Conservation (phyloP, 2,113 vertebrate genomes). For the Tychaedon coryphoeus region DNA sequence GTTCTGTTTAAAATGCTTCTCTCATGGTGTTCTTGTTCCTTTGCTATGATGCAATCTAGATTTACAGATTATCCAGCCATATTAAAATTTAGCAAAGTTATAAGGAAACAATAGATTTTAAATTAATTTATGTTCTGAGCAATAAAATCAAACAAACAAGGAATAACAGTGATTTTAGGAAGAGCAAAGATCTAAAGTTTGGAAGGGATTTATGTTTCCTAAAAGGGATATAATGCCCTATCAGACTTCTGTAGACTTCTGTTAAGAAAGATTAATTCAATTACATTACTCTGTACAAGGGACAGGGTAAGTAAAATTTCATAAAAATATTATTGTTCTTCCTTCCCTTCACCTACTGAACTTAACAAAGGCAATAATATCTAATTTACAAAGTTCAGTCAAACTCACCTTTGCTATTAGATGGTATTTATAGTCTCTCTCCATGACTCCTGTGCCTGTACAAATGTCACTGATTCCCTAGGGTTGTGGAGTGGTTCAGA, state of each 20-base stretch:
- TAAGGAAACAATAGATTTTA: neutral
- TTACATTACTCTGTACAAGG: neutral
- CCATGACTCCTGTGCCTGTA: neutral
- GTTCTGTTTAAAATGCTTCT: neutral
- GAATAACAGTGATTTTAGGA: neutral
- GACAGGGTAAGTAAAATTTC: neutral
- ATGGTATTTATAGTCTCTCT: neutral
- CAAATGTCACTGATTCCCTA: slow-evolving; percentile 26
- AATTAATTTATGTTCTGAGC: neutral
- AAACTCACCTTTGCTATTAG: slow-evolving; percentile 5
- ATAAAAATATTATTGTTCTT: slow-evolving; percentile 11
- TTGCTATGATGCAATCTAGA: neutral
- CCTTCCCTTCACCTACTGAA: slow-evolving; percentile 10
- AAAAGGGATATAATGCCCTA: neutral
- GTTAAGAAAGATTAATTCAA: neutral
- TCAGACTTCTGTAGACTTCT: neutral
- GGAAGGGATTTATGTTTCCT: neutral
- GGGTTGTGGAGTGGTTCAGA: neutral
- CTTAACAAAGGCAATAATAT: slow-evolving; percentile 12
- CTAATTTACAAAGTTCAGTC: slow-evolving; percentile 45
- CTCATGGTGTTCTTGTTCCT: neutral
- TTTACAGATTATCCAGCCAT: neutral
- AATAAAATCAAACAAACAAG: neutral
- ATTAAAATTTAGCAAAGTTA: neutral
- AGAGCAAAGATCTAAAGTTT: neutral